Evolutionary conservation across 2,113 vertebrate genomes (phyloP).

Genomic region (Platycercus adscitus): DNA sequence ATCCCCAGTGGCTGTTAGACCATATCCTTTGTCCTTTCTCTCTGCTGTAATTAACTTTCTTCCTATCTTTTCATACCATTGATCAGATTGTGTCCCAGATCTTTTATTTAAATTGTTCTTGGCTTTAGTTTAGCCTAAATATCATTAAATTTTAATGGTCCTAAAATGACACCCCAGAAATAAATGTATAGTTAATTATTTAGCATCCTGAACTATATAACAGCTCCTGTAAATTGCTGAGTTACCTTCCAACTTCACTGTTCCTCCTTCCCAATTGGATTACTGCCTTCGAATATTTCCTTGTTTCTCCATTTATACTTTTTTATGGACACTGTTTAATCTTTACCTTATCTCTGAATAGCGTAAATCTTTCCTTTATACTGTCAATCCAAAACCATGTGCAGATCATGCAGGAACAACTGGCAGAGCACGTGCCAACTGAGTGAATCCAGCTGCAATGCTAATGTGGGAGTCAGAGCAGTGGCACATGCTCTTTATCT

Average conservation of each 20-base stretch:
- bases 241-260: background rate
- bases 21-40: background rate
- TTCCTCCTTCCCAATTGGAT: background rate
- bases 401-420: background rate
- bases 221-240: background rate
- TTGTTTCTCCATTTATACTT: background rate
- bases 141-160: background rate
- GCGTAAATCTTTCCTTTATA: background rate
- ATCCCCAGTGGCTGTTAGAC: background rate
- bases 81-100: background rate
- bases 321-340: background rate
- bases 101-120: background rate
- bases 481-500: background rate
- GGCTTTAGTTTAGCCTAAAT: background rate
- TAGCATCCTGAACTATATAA: background rate
- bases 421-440: background rate
- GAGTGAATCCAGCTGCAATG: background rate
- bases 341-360: background rate
- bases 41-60: background rate
- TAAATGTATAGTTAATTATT: conserved; percentile 31
- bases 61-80: background rate
- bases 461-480: background rate
- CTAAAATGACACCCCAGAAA: background rate
- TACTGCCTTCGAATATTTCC: background rate
- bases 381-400: background rate